A percentile compares a stretch with the other conserved stretches of the same genome.
Conservation (phyloP, 1,140 invertebrate species). For the Coboldia fuscipes region DNA sequence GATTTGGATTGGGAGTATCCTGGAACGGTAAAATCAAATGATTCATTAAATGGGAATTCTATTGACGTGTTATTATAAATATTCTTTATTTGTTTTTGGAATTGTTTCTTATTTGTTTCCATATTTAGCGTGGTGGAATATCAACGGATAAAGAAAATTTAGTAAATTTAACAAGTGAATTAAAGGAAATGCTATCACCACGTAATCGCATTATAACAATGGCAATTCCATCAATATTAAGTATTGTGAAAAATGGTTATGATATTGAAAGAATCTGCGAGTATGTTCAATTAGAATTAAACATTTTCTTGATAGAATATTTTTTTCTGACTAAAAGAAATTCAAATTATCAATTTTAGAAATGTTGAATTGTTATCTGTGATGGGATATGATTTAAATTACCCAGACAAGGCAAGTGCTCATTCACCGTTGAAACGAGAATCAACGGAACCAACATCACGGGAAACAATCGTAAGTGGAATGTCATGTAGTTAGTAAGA, state of each 20-base stretch:
- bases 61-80: not conserved
- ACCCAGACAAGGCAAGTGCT: constrained; percentile 29
- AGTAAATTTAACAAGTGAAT: constrained; percentile 23
- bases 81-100: not conserved
- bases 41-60: not conserved
- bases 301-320: constrained; percentile 39
- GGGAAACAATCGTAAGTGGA: constrained; percentile 12
- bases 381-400: constrained; percentile 22
- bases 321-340: too few relatives aligned
- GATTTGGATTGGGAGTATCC: constrained; percentile 49
- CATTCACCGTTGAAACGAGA: constrained; percentile 23
- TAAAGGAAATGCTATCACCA: constrained; percentile 23
- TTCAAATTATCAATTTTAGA: too few relatives aligned
- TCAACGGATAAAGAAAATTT: constrained; percentile 25
- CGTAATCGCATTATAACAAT: constrained; percentile 23
- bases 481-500: too few relatives aligned
- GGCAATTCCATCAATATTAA: constrained; percentile 25
- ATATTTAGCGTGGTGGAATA: constrained; percentile 26
- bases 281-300: constrained; percentile 24
- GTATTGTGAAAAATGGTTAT: constrained; percentile 26
- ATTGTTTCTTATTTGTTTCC: constrained; percentile 1
- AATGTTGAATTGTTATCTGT: constrained; percentile 25
- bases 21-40: constrained; percentile 6
- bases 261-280: constrained; percentile 26
- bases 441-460: constrained; percentile 9